Evolutionary conservation across 2,888 invertebrate genomes (phyloP).

Genomic region (Branchipolynoe longqiensis): DNA sequence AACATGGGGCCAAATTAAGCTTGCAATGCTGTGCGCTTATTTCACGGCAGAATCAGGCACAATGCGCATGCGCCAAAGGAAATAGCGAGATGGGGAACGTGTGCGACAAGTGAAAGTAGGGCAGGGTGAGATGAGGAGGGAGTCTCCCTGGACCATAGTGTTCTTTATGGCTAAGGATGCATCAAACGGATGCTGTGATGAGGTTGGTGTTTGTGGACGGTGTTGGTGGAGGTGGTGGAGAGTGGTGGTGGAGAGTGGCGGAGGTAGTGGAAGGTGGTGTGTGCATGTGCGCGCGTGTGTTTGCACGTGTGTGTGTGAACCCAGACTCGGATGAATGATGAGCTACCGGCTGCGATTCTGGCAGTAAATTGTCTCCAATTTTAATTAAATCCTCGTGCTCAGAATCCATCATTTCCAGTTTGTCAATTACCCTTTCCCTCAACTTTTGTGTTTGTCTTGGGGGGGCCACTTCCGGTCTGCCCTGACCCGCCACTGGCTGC

Average conservation of each 20-base stretch:
- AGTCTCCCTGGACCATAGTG: no score
- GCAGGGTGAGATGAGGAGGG: no score
- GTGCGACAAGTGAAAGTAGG: no score
- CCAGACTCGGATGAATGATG: slow-evolving; percentile 1
- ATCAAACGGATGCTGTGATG: no score
- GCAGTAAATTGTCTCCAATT: slow-evolving; percentile 40
- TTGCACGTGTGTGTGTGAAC: no score
- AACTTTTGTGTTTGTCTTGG: slow-evolving; percentile 27
- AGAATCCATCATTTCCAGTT: slow-evolving; percentile 50
- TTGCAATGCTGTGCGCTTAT: neutral
- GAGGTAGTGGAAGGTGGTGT: neutral
- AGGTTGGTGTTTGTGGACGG: no score
- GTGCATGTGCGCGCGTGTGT: neutral
- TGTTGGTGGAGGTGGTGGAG: neutral
- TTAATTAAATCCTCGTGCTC: slow-evolving; percentile 47
- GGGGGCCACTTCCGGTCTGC: neutral
- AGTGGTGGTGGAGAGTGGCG: no score
- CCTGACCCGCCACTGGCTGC: neutral
- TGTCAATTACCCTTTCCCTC: slow-evolving; percentile 41
- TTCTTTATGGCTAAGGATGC: no score
- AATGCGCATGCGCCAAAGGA: no score
- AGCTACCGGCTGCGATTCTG: neutral
- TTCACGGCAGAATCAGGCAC: no score
- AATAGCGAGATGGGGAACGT: no score
- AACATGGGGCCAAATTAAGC: slow-evolving; percentile 27